These are phyloP conservation scores for Phrixothrix hirtus DNA, from an alignment of 2,888 invertebrate genomes.

Conservation along the genomic window DNA sequence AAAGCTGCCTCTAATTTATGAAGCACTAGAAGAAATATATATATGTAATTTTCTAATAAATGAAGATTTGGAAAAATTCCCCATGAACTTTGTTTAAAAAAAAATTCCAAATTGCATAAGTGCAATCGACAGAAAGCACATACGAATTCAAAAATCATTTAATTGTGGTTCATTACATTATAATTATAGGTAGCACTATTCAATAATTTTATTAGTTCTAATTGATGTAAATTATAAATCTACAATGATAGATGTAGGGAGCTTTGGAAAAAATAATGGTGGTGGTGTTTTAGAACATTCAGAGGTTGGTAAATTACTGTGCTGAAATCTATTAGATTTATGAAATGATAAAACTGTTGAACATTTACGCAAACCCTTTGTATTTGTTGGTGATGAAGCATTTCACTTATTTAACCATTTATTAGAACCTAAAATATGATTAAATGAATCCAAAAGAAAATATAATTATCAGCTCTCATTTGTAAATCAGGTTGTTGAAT, in stretches of 20 bases:
- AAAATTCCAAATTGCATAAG: conserved; percentile 4
- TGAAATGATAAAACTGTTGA: background rate
- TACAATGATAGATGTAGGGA: conserved; percentile 5
- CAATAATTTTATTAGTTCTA: conserved; percentile 1
- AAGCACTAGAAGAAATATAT: background rate
- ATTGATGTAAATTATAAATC: conserved; percentile 5
- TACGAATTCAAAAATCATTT: background rate
- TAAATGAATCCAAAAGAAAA: conserved; percentile 12
- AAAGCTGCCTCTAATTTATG: background rate
- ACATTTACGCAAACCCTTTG: background rate
- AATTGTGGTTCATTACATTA: conserved; percentile 4
- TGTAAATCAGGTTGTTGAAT: too few species aligned
- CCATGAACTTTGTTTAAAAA: background rate
- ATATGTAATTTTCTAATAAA: background rate
- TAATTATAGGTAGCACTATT: conserved; percentile 3
- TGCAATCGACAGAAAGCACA: background rate
- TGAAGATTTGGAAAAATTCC: background rate
- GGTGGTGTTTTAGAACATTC: too few species aligned
- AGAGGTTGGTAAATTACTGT: conserved; percentile 1
- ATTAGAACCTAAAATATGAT: conserved; percentile 5
- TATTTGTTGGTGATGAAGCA: conserved; percentile 20
- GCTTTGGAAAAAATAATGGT: conserved; percentile 5
- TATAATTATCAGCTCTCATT: conserved; percentile 27
- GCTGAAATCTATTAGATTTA: background rate
- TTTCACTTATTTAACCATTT: conserved; percentile 23